Percentiles rank a stretch among this genome's conserved stretches.
Conservation (phyloP, 2,888 invertebrate genomes). For the Oscheius onirici region DNA sequence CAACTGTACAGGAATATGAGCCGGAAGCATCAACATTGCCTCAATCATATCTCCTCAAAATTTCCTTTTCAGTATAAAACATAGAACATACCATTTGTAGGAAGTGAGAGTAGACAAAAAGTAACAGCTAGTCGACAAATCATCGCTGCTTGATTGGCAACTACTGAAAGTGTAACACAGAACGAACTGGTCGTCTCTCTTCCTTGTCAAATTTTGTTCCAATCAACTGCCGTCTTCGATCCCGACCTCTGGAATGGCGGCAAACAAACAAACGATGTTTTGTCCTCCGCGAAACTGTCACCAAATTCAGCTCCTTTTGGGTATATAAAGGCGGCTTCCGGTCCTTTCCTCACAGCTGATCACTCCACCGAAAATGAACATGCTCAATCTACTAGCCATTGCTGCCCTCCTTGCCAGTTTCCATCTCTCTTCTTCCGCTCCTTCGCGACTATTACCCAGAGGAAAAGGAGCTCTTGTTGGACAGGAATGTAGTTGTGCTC, state of each 20-base stretch:
- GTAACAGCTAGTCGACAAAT: not conserved
- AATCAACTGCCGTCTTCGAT: not conserved
- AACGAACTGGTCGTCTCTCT: not conserved
- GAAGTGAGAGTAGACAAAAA: not conserved
- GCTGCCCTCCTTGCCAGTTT: not conserved
- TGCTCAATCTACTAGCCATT: not conserved
- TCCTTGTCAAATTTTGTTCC: not conserved
- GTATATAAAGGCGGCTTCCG: slow-evolving; percentile 22
- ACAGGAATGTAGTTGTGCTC: not conserved
- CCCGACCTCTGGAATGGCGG: not conserved
- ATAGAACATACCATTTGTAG: not conserved
- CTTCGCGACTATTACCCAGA: not conserved
- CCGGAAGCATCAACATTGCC: slow-evolving; percentile 3
- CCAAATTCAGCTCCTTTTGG: not conserved
- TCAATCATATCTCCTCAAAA: slow-evolving; percentile 6
- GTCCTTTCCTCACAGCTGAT: not conserved
- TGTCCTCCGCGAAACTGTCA: slow-evolving; percentile 10
- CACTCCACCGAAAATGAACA: slow-evolving; percentile 1
- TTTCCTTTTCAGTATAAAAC: not conserved
- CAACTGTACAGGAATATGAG: slow-evolving; percentile 2
- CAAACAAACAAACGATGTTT: slow-evolving; percentile 16
- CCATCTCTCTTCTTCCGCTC: not conserved
- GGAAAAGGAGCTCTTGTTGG: not conserved
- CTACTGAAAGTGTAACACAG: not conserved
- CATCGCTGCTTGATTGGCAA: not conserved